These are phyloP conservation scores for Pogonomyrmex californicus DNA, from an alignment of 1,140 invertebrate genomes.

Conservation along the genomic window DNA sequence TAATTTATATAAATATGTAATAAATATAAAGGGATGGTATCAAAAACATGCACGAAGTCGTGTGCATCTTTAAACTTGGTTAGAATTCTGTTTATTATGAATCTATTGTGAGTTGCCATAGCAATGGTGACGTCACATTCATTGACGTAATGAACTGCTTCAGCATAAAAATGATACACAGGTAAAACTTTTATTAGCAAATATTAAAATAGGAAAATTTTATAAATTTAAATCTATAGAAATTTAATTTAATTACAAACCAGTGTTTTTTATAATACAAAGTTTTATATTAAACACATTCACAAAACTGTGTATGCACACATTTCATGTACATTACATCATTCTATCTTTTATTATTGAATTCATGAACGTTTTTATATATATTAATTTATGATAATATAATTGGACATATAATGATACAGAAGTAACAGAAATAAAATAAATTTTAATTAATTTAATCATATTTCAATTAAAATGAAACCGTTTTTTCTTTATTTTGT, in stretches of 20 bases:
- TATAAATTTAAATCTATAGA: background rate
- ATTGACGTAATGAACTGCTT: background rate
- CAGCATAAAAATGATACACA: background rate
- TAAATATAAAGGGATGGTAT: slow-evolving; percentile 3
- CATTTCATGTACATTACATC: background rate
- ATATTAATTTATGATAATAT: background rate
- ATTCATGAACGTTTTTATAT: background rate
- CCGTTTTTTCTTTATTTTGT: background rate
- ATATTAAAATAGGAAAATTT: background rate
- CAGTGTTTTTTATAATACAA: slow-evolving; percentile 17
- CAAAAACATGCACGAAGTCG: background rate
- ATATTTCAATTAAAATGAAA: background rate
- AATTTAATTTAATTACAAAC: slow-evolving; percentile 3
- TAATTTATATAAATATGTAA: background rate
- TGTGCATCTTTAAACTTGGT: slow-evolving; percentile 42
- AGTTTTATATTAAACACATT: background rate
- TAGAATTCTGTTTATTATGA: slow-evolving; percentile 60
- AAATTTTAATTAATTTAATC: slow-evolving; percentile 15
- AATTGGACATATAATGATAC: background rate
- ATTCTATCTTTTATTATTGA: background rate
- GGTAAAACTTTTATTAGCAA: background rate
- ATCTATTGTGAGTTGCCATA: slow-evolving; percentile 39
- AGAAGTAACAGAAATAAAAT: background rate
- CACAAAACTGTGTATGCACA: background rate
- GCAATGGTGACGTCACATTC: slow-evolving; percentile 4